Base-by-base conservation (phyloP, 2,888 invertebrate species). In the Hydraecia micacea region DNA sequence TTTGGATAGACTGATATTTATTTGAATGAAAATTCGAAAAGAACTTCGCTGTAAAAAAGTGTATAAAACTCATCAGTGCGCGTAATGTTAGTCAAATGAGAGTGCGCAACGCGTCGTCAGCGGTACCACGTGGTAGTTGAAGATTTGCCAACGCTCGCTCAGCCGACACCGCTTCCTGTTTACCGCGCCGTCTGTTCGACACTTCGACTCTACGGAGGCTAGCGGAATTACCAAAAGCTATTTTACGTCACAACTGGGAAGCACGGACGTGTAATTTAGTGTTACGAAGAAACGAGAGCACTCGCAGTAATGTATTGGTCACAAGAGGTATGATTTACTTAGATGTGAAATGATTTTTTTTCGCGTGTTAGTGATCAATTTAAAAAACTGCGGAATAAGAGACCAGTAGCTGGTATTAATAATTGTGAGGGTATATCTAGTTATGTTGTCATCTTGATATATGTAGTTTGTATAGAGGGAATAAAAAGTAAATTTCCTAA, bases 131-230 rank as follows among this genome's bases (percentile, higher is more conserved):
- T 94, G 95, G 92, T 91, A 86, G 90, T 94, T 95, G 95, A 95
- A 94, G 93, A 92, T 93, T 92, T 96, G 96, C 96, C 96, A 96
- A 94, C 91, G 91, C 91, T 92, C 92, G 90, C 91, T 91, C 91
- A 91, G 89, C 88, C 92, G 91, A 89, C 90, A 89, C 88, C 90
- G 89, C 91, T 96, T 96, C 96, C 96, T 96, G 96, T 96, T 96
- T 96, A 95, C 95, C 89, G 90, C 90, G 89, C 91, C 90, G 91
- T 91, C 93, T 92, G 91, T 89, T 89, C 88, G 84, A 87, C 89
- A 88, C 90, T 89, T 86, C 91, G 90, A 88, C 87, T 90, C 88
- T 89, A 85, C 81, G 79, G 86, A 77, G 77, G 79, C 84, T 88
- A 88, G 89, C 84, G 87, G 89, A 89, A 86, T 90, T 89, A 91